phyloP scores from a whole-genome alignment of 1,140 invertebrate genomes.

The Drosophila pachea region DNA sequence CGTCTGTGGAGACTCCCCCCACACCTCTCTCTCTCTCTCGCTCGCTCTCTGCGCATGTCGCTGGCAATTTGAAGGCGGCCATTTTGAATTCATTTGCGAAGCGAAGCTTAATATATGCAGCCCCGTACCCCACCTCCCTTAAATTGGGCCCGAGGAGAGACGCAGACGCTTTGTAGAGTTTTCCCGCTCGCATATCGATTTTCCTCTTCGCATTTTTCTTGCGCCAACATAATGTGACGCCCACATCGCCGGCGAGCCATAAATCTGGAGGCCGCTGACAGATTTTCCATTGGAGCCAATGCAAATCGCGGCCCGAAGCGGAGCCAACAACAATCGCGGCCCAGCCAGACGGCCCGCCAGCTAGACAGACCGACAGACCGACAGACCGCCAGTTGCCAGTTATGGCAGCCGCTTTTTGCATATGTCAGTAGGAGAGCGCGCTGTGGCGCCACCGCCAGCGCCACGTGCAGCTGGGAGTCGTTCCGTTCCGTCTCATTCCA shows the following conservation, averaged over 20 bases:
- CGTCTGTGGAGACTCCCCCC: slow-evolving; percentile 31
- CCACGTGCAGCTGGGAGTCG: slow-evolving; percentile 38
- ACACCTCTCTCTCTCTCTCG: slow-evolving; percentile 27
- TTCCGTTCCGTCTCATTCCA: neutral
- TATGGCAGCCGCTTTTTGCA: slow-evolving; percentile 39
- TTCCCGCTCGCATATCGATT: slow-evolving; percentile 53
- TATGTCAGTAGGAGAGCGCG: slow-evolving; percentile 35
- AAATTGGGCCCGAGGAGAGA: neutral
- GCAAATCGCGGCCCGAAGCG: slow-evolving; percentile 61
- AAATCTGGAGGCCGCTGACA: slow-evolving; percentile 61
- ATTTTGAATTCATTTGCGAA: slow-evolving; percentile 70
- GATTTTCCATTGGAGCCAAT: slow-evolving; percentile 46
- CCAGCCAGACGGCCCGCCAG: neutral
- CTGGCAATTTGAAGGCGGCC: slow-evolving; percentile 54
- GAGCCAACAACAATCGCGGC: slow-evolving; percentile 8
- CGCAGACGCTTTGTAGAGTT: slow-evolving; percentile 65
- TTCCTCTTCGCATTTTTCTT: slow-evolving; percentile 42
- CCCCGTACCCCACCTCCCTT: neutral
- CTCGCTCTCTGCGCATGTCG: slow-evolving; percentile 49
- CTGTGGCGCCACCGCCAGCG: slow-evolving; percentile 38
- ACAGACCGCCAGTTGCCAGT: slow-evolving; percentile 16
- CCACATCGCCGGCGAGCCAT: slow-evolving; percentile 52
- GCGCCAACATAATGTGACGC: slow-evolving; percentile 33
- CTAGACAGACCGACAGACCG: too few relatives aligned
- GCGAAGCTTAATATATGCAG: slow-evolving; percentile 21